These are phyloP conservation scores for Chrysocyon brachyurus DNA, from an alignment of 2,797 vertebrate species.

Conservation along the genomic window DNA sequence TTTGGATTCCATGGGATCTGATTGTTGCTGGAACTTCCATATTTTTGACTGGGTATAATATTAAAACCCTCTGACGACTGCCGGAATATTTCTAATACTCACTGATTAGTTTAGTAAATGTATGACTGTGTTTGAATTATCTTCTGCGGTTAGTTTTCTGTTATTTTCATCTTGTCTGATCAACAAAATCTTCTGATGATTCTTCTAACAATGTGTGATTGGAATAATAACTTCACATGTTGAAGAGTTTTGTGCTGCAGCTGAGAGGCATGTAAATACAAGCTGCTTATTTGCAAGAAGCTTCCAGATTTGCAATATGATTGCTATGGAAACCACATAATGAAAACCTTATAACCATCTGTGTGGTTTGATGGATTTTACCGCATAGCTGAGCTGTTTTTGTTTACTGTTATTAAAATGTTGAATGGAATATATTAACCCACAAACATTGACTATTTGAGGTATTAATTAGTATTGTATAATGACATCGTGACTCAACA, in stretches of 20 bases:
- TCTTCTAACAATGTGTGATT: constrained; percentile 87
- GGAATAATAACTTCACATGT: constrained; percentile 87
- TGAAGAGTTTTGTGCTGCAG: constrained; percentile 87
- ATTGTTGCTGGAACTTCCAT: constrained; percentile 12
- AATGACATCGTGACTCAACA: constrained; percentile 89
- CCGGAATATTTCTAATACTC: constrained; percentile 72
- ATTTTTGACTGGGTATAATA: constrained; percentile 40
- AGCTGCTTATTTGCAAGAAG: constrained; percentile 92
- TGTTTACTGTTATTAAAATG: constrained; percentile 91
- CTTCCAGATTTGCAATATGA: constrained; percentile 92
- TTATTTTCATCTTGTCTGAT: constrained; percentile 84
- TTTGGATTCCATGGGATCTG: not conserved
- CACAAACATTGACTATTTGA: constrained; percentile 85
- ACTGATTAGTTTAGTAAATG: constrained; percentile 44
- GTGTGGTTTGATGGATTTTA: constrained; percentile 89
- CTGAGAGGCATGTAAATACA: constrained; percentile 91
- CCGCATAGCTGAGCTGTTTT: constrained; percentile 90
- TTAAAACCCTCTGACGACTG: constrained; percentile 62
- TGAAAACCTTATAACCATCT: constrained; percentile 92
- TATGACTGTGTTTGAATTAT: constrained; percentile 74
- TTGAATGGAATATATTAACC: constrained; percentile 87
- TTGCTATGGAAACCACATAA: constrained; percentile 93
- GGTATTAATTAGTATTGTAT: constrained; percentile 92
- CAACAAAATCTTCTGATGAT: constrained; percentile 84
- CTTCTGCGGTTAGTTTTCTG: constrained; percentile 78